These are phyloP conservation scores for Dione juno DNA, from an alignment of 2,888 invertebrate species.

Conservation along the genomic window DNA sequence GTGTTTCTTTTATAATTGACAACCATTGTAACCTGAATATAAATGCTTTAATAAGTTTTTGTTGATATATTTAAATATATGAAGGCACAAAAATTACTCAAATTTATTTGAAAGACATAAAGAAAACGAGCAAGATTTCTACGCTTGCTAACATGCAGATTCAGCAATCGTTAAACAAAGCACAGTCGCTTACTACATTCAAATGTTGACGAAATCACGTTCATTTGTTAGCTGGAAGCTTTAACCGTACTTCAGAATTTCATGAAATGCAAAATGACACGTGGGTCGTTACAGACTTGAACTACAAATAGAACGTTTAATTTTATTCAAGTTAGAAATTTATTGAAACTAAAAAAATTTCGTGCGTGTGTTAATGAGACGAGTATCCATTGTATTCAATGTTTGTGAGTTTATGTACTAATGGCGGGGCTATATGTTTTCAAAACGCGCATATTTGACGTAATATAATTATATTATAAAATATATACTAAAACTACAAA, in stretches of 20 bases:
- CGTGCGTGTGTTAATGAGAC: background rate
- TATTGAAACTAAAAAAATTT: background rate
- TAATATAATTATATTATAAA: too few species aligned
- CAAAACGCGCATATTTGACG: too few species aligned
- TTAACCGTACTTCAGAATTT: slow-evolving; percentile 42
- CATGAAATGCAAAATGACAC: slow-evolving; percentile 15
- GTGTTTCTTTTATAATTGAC: too few species aligned
- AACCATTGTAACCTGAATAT: too few species aligned
- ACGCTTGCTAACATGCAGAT: slow-evolving; percentile 34
- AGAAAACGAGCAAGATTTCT: slow-evolving; percentile 30
- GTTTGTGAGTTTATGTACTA: too few species aligned
- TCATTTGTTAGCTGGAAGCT: slow-evolving; percentile 57
- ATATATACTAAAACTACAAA: too few species aligned
- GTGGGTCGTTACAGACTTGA: slow-evolving; percentile 24
- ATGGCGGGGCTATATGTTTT: too few species aligned
- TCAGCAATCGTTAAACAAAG: slow-evolving; percentile 48
- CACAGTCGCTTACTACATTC: slow-evolving; percentile 53
- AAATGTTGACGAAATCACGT: slow-evolving; percentile 58
- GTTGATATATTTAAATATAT: too few species aligned
- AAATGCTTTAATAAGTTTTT: too few species aligned
- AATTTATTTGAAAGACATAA: background rate
- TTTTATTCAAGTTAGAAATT: slow-evolving; percentile 11
- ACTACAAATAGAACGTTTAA: slow-evolving; percentile 25
- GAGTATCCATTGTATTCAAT: too few species aligned
- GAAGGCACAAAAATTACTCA: background rate